Percentiles rank a stretch among this genome's conserved stretches.
These are phyloP conservation scores for Apis cerana DNA, from an alignment of 1,140 invertebrate species.

Conservation along the genomic window DNA sequence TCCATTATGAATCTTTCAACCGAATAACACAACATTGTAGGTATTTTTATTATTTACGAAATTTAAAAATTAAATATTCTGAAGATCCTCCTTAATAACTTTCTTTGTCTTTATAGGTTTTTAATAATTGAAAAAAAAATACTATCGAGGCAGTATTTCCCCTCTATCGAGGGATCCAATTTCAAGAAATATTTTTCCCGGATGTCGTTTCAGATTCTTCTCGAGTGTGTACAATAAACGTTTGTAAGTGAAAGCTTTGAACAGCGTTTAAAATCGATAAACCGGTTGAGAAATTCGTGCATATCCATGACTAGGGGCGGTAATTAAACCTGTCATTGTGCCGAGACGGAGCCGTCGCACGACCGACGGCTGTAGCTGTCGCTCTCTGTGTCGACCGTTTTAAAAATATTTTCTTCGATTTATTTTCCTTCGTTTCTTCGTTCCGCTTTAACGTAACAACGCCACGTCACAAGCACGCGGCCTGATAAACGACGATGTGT, in stretches of 20 bases:
- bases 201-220: not conserved
- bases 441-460: conserved; percentile 24
- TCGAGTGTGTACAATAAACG: not conserved
- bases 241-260: conserved; percentile 5
- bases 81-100: too few species aligned
- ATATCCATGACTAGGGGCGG: not conserved
- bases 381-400: conserved; percentile 46
- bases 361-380: conserved; percentile 41
- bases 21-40: too few species aligned
- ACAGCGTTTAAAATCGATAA: conserved; percentile 43
- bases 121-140: too few species aligned
- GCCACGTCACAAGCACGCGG: conserved; percentile 45
- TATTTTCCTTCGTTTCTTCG: conserved; percentile 38
- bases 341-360: conserved; percentile 17
- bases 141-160: too few species aligned
- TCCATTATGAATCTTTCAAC: too few species aligned
- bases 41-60: too few species aligned
- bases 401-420: conserved; percentile 41
- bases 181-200: not conserved
- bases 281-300: conserved; percentile 33
- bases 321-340: conserved; percentile 65
- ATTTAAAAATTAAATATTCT: too few species aligned
- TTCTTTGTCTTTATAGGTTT: too few species aligned
- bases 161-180: not conserved
- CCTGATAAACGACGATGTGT: conserved; percentile 14